Evolutionary conservation across 1,140 invertebrate genomes (phyloP).

Genomic region (Sitophilus oryzae): DNA sequence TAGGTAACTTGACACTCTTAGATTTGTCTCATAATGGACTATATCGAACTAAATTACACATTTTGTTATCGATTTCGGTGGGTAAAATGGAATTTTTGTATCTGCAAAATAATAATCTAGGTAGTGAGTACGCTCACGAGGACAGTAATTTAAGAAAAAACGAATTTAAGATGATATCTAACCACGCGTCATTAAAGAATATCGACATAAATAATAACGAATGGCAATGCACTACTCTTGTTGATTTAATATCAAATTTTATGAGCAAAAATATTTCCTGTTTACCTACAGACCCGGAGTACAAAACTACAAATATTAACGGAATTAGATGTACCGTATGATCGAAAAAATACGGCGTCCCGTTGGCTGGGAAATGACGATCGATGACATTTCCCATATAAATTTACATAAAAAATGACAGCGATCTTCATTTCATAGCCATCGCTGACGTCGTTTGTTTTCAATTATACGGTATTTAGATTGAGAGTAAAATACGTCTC

Average conservation of each 20-base stretch:
- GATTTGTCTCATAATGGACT: constrained; percentile 11
- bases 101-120: constrained; percentile 9
- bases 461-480: too few relatives aligned
- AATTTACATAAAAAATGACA: too few relatives aligned
- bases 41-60: constrained; percentile 3
- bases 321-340: constrained; percentile 11
- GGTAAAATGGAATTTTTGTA: background rate
- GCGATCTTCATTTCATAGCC: too few relatives aligned
- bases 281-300: background rate
- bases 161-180: constrained; percentile 1
- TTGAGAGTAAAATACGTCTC: too few relatives aligned
- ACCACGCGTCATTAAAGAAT: constrained; percentile 1
- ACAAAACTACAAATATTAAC: constrained; percentile 5
- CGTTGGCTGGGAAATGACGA: too few relatives aligned
- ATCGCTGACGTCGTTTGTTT: too few relatives aligned
- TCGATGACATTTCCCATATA: too few relatives aligned
- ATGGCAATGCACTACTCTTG: constrained; percentile 6
- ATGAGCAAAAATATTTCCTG: constrained; percentile 11
- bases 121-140: constrained; percentile 5
- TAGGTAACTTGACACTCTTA: constrained; percentile 3
- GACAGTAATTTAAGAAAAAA: background rate
- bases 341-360: too few relatives aligned
- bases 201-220: constrained; percentile 11
- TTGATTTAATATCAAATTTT: constrained; percentile 1
- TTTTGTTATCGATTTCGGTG: background rate